Conservation (phyloP, 1,140 invertebrate genomes). For the Drosophila saltans region DNA sequence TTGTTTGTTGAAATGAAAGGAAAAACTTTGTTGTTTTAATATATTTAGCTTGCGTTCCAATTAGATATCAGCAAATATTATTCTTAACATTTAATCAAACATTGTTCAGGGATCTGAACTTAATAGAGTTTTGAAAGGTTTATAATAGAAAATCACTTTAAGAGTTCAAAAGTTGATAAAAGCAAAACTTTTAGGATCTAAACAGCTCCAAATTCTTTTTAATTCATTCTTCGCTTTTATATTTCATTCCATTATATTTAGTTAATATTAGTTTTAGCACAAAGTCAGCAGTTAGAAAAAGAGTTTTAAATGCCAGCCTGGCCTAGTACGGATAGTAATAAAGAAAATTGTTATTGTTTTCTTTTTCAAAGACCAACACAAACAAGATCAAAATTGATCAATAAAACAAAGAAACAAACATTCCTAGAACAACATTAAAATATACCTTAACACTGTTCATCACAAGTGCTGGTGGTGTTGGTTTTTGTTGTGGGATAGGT, state of each 20-base stretch:
- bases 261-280: background rate
- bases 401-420: slow-evolving; percentile 34
- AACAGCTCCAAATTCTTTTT: too few species aligned
- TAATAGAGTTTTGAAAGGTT: too few species aligned
- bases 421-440: slow-evolving; percentile 45
- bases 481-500: slow-evolving; percentile 54
- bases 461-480: slow-evolving; percentile 49
- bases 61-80: too few species aligned
- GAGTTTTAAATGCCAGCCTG: slow-evolving; percentile 49
- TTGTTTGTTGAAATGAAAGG: too few species aligned
- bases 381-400: slow-evolving; percentile 27
- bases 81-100: too few species aligned
- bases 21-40: too few species aligned
- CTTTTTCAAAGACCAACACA: background rate
- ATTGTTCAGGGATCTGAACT: too few species aligned
- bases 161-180: too few species aligned
- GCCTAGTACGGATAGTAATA: background rate
- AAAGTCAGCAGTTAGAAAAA: background rate
- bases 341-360: background rate
- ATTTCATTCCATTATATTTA: background rate
- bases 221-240: too few species aligned
- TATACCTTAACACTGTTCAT: slow-evolving; percentile 82
- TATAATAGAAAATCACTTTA: too few species aligned
- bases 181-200: too few species aligned
- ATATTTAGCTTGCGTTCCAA: too few species aligned